phyloP scores from a whole-genome alignment of 2,797 vertebrate species.

The Etheostoma perlongum region DNA sequence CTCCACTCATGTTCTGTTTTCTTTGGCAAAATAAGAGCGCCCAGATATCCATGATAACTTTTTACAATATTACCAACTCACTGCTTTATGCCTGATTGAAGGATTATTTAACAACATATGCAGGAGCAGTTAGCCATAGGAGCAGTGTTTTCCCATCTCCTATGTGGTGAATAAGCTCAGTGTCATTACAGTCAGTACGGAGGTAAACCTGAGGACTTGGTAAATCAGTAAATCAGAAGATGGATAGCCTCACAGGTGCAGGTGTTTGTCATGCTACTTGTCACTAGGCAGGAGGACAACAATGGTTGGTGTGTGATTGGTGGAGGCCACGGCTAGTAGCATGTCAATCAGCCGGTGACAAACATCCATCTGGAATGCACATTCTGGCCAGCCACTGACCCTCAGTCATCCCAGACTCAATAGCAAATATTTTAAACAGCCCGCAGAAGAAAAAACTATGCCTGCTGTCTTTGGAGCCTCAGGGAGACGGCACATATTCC shows the following conservation, averaged over 20 bases:
- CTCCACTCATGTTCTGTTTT: neutral
- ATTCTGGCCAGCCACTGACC: slow-evolving; percentile 65
- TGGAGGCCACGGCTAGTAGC: slow-evolving; percentile 51
- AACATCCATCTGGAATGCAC: slow-evolving; percentile 76
- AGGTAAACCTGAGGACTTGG: slow-evolving; percentile 22
- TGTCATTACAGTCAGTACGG: slow-evolving; percentile 20
- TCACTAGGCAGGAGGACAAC: slow-evolving; percentile 69
- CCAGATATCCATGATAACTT: neutral
- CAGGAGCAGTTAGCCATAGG: neutral
- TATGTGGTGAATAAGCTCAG: slow-evolving; percentile 4
- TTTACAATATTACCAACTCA: neutral
- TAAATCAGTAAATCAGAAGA: slow-evolving; percentile 42
- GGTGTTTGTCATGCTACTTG: slow-evolving; percentile 69
- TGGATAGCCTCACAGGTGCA: slow-evolving; percentile 76
- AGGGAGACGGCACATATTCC: slow-evolving; percentile 65
- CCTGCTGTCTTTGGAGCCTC: slow-evolving; percentile 72
- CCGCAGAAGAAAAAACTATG: slow-evolving; percentile 53
- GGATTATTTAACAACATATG: slow-evolving; percentile 6
- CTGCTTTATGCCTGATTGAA: neutral
- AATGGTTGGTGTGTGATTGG: slow-evolving; percentile 69
- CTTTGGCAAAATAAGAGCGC: slow-evolving; percentile 14
- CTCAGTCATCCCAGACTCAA: slow-evolving; percentile 48
- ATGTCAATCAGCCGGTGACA: slow-evolving; percentile 68
- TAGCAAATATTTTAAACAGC: slow-evolving; percentile 71
- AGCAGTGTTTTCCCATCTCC: neutral